Evolutionary conservation across 2,113 vertebrate genomes (phyloP).

Genomic region (Sinocyclocheilus maitianheensis): DNA sequence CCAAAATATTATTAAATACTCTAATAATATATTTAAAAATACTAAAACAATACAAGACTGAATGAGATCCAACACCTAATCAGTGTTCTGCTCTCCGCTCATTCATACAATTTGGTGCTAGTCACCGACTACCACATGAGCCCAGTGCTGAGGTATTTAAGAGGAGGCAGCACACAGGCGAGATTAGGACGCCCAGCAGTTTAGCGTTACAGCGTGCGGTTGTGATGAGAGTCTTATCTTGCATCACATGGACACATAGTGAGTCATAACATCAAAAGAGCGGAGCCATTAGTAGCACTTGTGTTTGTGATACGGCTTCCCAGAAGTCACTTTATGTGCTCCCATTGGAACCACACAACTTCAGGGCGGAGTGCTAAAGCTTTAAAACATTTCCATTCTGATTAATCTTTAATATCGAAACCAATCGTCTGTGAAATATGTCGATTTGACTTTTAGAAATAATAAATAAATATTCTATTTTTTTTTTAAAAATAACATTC

Average conservation of each 20-base stretch:
- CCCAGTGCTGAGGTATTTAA: conserved; percentile 41
- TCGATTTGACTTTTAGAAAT: neutral
- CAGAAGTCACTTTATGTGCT: neutral
- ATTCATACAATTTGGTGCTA: conserved; percentile 43
- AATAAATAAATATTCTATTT: conserved; percentile 10
- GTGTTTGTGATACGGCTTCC: conserved; percentile 26
- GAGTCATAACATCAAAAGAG: conserved; percentile 41
- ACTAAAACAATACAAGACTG: neutral
- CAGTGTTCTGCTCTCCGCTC: neutral
- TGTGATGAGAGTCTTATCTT: conserved; percentile 35
- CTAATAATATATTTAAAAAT: neutral
- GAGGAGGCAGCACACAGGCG: conserved; percentile 31
- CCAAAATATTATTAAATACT: neutral
- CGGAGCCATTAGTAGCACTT: conserved; percentile 30
- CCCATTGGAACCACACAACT: neutral
- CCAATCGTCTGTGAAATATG: neutral
- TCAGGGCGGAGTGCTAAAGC: neutral
- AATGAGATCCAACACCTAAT: neutral
- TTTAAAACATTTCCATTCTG: neutral
- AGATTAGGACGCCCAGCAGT: conserved; percentile 30
- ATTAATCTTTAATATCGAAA: neutral
- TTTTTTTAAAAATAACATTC: neutral
- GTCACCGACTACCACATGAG: conserved; percentile 47
- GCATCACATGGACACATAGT: conserved; percentile 33
- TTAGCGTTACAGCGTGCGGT: conserved; percentile 10